Evolutionary conservation across 1,140 invertebrate species (phyloP).

Genomic region (Platorchestia sp.): DNA sequence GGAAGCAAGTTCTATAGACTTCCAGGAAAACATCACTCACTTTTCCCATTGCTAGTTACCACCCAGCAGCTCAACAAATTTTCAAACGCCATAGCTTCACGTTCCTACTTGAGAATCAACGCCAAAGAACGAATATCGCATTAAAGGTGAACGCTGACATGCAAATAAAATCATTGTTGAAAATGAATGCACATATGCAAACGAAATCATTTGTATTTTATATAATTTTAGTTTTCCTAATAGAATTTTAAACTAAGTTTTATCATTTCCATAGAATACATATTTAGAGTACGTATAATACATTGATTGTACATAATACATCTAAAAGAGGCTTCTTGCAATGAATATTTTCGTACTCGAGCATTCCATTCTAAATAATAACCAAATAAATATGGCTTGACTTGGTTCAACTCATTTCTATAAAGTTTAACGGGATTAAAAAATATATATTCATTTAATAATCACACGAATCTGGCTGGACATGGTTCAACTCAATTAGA

Average conservation of each 20-base stretch:
- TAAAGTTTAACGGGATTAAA: too few species aligned
- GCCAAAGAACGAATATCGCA: neutral
- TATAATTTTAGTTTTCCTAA: neutral
- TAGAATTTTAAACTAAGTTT: too few species aligned
- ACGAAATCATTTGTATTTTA: neutral
- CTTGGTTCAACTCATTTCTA: neutral
- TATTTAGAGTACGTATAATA: too few species aligned
- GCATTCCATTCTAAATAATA: neutral
- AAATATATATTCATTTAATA: too few species aligned
- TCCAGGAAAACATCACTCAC: too few species aligned
- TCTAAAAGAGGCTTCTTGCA: neutral
- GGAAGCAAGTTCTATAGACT: neutral
- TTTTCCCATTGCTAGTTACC: too few species aligned
- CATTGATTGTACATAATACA: neutral
- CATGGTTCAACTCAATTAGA: neutral
- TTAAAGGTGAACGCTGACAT: neutral
- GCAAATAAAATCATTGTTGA: neutral
- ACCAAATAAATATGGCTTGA: neutral
- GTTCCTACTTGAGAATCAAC: neutral
- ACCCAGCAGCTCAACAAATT: neutral
- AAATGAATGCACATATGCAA: neutral
- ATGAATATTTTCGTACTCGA: neutral
- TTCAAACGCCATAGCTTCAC: neutral
- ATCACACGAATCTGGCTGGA: neutral
- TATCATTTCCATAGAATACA: too few species aligned